Conservation (phyloP, 2,797 vertebrate species). For the Cyclura pinguis region DNA sequence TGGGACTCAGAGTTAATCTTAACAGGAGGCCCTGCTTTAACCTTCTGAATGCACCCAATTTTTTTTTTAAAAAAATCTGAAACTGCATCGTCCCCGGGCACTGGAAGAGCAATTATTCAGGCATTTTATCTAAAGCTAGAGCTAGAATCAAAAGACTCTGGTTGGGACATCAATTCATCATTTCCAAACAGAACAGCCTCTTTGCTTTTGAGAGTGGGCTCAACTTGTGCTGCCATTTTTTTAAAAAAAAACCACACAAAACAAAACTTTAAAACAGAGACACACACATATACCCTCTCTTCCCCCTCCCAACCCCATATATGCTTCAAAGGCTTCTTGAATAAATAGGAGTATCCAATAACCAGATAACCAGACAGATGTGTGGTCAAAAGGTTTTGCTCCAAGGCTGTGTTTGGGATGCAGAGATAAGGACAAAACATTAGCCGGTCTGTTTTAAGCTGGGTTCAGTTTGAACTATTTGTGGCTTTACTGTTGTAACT, state of each 20-base stretch:
- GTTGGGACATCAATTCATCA: constrained; percentile 42
- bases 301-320: constrained; percentile 26
- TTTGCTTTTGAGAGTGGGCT: constrained; percentile 64
- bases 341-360: constrained; percentile 77
- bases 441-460: constrained; percentile 60
- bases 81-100: constrained; percentile 50
- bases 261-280: background rate
- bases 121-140: constrained; percentile 52
- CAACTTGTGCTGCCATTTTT: constrained; percentile 34
- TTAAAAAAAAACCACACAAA: background rate
- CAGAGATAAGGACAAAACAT: constrained; percentile 71
- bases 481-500: constrained; percentile 17
- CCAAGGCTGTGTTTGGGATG: constrained; percentile 64
- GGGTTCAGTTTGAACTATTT: constrained; percentile 33
- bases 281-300: background rate
- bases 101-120: constrained; percentile 46
- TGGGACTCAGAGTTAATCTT: constrained; percentile 85
- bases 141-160: constrained; percentile 55
- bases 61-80: constrained; percentile 60
- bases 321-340: constrained; percentile 70
- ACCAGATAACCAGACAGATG: constrained; percentile 59
- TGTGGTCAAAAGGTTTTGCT: constrained; percentile 69
- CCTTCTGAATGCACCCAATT: constrained; percentile 81
- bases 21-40: constrained; percentile 86
- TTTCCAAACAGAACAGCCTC: constrained; percentile 55